Percentiles rank a stretch among this genome's conserved stretches.
phyloP scores from a whole-genome alignment of 2,113 vertebrate species.

The Nyctibius bracteatus region DNA sequence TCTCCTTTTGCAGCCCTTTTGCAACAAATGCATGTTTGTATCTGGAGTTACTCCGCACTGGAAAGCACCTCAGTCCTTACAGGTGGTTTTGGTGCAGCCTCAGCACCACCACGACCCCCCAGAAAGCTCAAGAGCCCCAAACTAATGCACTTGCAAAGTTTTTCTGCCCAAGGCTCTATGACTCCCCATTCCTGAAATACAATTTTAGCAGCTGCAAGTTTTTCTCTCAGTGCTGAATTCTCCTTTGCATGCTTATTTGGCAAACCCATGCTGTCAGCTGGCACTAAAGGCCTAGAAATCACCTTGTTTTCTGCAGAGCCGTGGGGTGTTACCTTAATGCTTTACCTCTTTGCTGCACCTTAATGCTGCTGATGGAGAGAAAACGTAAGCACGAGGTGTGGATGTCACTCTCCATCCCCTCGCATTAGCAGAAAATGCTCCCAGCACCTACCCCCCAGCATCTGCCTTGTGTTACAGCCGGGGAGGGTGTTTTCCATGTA shows the following conservation, averaged over 20 bases:
- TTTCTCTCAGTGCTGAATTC: background rate
- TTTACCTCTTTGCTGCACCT: background rate
- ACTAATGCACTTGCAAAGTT: background rate
- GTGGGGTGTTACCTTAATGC: background rate
- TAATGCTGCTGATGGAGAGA: background rate
- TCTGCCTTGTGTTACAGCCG: background rate
- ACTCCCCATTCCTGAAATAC: background rate
- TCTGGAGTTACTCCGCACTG: background rate
- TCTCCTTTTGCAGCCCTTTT: background rate
- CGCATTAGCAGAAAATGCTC: background rate
- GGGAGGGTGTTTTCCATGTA: background rate
- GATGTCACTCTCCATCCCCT: background rate
- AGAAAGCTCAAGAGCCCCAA: background rate
- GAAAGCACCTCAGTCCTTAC: fast-evolving
- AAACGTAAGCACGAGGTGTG: fast-evolving
- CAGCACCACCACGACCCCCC: fast-evolving
- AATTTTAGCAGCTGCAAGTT: background rate
- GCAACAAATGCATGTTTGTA: background rate
- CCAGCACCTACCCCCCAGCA: background rate
- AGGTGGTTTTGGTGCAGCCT: background rate
- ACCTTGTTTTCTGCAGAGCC: background rate
- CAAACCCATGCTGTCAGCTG: background rate
- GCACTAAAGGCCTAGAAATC: background rate
- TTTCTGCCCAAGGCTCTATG: background rate
- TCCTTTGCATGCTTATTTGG: background rate